Percentiles rank a stretch among this genome's conserved stretches.
These are phyloP conservation scores for Drosophila triauraria DNA, from an alignment of 1,140 invertebrate genomes.

Conservation along the genomic window DNA sequence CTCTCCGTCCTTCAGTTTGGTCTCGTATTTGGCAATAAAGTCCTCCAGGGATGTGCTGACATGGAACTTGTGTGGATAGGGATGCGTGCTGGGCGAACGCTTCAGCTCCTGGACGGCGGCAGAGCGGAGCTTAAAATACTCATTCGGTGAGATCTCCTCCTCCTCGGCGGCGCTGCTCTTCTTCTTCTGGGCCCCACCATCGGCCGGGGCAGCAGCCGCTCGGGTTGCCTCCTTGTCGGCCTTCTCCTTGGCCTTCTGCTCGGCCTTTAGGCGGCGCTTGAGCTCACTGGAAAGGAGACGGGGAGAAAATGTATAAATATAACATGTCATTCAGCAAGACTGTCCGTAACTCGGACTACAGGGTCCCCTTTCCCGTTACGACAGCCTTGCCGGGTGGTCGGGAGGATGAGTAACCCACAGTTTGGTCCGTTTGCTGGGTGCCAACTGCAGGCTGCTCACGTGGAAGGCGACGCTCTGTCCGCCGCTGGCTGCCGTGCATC, in stretches of 20 bases:
- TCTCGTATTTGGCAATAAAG: slow-evolving; percentile 94
- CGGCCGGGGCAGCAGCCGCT: slow-evolving; percentile 76
- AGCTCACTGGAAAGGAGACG: slow-evolving; percentile 90
- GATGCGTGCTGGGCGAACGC: slow-evolving; percentile 89
- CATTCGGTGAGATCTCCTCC: slow-evolving; percentile 96
- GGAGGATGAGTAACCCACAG: slow-evolving; percentile 59
- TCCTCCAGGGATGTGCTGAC: slow-evolving; percentile 95
- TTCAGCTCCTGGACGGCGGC: slow-evolving; percentile 92
- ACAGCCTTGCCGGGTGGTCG: not conserved
- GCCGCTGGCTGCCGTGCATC: not conserved
- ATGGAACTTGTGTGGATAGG: slow-evolving; percentile 99
- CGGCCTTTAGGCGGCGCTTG: slow-evolving; percentile 95
- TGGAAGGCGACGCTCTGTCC: slow-evolving; percentile 25
- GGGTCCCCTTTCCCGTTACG: not conserved
- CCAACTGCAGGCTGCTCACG: slow-evolving; percentile 45
- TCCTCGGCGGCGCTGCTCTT: slow-evolving; percentile 87
- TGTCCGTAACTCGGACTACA: not conserved
- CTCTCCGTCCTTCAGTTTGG: slow-evolving; percentile 89
- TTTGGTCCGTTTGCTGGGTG: slow-evolving; percentile 79
- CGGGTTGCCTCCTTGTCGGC: slow-evolving; percentile 90
- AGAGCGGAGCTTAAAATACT: slow-evolving; percentile 95
- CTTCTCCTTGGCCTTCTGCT: slow-evolving; percentile 97
- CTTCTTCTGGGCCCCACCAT: slow-evolving; percentile 66
- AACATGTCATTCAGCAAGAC: not conserved
- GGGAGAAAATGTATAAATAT: too few relatives aligned